phyloP scores from a whole-genome alignment of 2,113 vertebrate species.

The Narcine bancroftii region DNA sequence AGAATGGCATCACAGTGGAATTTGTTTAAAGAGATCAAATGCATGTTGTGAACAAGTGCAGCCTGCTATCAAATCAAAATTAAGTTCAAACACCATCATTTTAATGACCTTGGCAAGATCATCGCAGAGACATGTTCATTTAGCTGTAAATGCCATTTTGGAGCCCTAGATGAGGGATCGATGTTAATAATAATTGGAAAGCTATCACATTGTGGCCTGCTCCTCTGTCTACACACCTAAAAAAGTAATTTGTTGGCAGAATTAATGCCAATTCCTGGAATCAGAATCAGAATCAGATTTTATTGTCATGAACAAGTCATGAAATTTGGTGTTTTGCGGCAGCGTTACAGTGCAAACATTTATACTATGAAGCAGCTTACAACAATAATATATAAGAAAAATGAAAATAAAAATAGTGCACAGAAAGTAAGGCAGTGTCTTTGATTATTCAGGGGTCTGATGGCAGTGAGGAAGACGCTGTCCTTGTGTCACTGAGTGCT shows the following conservation, averaged over 20 bases:
- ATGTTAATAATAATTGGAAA: neutral
- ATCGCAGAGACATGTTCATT: neutral
- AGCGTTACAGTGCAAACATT: too few species aligned
- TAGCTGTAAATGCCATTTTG: neutral
- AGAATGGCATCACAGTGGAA: neutral
- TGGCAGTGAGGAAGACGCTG: too few species aligned
- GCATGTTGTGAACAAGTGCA: neutral
- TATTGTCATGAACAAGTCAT: too few species aligned
- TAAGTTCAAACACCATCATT: neutral
- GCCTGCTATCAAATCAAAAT: conserved; percentile 7
- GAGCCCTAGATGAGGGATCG: neutral
- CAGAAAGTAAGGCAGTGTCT: too few species aligned
- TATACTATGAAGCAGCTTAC: too few species aligned
- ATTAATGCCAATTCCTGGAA: neutral
- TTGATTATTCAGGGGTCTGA: too few species aligned
- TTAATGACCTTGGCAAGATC: neutral
- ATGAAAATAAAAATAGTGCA: too few species aligned
- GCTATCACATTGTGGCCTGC: neutral
- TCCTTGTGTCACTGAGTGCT: too few species aligned
- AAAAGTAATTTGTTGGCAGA: neutral
- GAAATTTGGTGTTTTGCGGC: neutral
- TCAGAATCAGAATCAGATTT: too few species aligned
- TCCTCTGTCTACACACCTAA: neutral
- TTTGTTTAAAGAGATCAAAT: neutral
- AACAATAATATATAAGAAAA: too few species aligned